Base-by-base conservation (phyloP, 2,888 invertebrate genomes). In the Melolontha melolontha region DNA sequence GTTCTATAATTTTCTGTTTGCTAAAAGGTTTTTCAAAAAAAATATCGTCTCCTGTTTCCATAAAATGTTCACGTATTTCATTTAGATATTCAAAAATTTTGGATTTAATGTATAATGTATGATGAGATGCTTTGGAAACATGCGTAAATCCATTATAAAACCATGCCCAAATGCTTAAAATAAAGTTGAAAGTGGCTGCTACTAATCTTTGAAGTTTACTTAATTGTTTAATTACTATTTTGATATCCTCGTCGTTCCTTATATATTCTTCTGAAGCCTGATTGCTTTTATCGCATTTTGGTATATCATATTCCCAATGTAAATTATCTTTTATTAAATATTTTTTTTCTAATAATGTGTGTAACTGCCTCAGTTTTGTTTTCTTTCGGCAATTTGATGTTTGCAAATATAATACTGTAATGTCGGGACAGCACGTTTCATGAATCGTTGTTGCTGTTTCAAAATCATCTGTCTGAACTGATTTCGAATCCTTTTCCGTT, bases 341-440 rank as follows among this genome's bases (percentile, higher is more conserved):
- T 29, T 17, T 62, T 10, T 22, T 14, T 16, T 62, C 59, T 39
- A 47, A 4, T 47, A 62, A 34, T 4, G 59, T 62, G 10, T 62
- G 59, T 14, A 62, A 11, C 29, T 62, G 59, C 16, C 59, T 27
- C 7, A 49, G 14, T 47, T 62, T 62, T 1, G 14, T 16, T 47
- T 34, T 62, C 47, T 47, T 62, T 1, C 1, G 5, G 0, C 8
- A 5, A 34, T 62, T 62, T 6, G 11, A 44, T 1, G 12, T 62
- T 34, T 62, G 59, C 11, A 62, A 14, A 14, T 34, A 62, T 42
- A 62, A 42, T 10, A 62, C 49, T 29, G 47, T 14, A 16, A 62
- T 11, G 11, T 62, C 59, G 8, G 11, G 14, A 2, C 12, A 14
- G 16, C 14, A 16, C 1, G 44, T 12, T 8, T 62, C 27, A 11